Evolutionary conservation across 1,140 invertebrate genomes (phyloP).

Genomic region (Phymorhynchus buccinoides): DNA sequence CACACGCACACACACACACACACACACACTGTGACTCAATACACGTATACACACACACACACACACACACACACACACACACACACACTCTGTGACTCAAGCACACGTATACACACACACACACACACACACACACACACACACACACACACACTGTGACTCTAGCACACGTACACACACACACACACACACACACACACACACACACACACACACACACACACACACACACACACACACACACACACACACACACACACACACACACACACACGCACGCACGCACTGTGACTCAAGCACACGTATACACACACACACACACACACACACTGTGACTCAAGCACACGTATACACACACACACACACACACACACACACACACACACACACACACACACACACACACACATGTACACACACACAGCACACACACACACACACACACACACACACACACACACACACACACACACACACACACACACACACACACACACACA

Average conservation of each 20-base stretch:
- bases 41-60: neutral
- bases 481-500: too few species aligned
- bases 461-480: too few species aligned
- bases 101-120: neutral
- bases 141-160: neutral
- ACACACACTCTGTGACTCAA: too few species aligned
- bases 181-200: slow-evolving; percentile 4
- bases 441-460: too few species aligned
- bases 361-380: slow-evolving; percentile 1
- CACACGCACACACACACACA: slow-evolving; percentile 15
- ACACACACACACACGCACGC: neutral
- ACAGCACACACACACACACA: too few species aligned
- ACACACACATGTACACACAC: neutral
- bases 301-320: neutral
- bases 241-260: neutral
- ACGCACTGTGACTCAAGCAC: neutral
- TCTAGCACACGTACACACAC: neutral
- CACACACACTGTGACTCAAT: neutral
- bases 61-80: neutral
- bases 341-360: neutral
- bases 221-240: slow-evolving; percentile 2
- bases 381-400: slow-evolving; percentile 27
- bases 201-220: neutral
- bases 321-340: neutral
- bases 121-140: slow-evolving; percentile 17